Conservation (phyloP, 2,888 invertebrate genomes). For the Lysandra coridon region DNA sequence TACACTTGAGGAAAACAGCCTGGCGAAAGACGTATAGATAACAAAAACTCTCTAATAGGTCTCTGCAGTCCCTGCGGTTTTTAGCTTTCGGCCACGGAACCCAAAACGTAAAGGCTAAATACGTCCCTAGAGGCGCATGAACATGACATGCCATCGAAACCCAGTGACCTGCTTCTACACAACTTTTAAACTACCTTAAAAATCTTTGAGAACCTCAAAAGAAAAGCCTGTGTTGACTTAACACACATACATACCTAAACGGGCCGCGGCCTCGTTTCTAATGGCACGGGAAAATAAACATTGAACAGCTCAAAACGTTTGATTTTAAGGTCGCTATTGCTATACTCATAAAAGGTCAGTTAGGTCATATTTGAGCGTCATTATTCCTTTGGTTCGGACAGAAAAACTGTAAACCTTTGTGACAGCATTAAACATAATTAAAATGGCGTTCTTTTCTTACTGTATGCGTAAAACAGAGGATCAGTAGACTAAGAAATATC, state of each 20-base stretch:
- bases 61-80: too few species aligned
- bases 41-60: too few species aligned
- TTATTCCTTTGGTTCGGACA: neutral
- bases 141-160: constrained; percentile 72
- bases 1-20: too few species aligned
- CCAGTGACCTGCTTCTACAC: constrained; percentile 76
- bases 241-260: constrained; percentile 70
- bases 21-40: too few species aligned
- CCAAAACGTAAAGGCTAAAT: constrained; percentile 40
- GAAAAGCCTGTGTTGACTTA: constrained; percentile 75
- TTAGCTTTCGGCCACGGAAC: neutral
- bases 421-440: neutral
- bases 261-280: constrained; percentile 66
- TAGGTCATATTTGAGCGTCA: neutral
- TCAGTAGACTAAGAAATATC: too few species aligned
- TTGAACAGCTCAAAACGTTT: constrained; percentile 58
- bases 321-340: constrained; percentile 59
- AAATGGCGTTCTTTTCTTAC: neutral
- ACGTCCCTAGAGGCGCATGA: constrained; percentile 70
- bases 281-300: constrained; percentile 56
- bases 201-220: constrained; percentile 70
- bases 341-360: constrained; percentile 42
- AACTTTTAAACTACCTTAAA: constrained; percentile 77
- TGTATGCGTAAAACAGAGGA: too few species aligned
- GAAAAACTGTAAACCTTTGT: neutral